Conservation (phyloP, 2,113 vertebrate genomes). For the Panthera uncia region DNA sequence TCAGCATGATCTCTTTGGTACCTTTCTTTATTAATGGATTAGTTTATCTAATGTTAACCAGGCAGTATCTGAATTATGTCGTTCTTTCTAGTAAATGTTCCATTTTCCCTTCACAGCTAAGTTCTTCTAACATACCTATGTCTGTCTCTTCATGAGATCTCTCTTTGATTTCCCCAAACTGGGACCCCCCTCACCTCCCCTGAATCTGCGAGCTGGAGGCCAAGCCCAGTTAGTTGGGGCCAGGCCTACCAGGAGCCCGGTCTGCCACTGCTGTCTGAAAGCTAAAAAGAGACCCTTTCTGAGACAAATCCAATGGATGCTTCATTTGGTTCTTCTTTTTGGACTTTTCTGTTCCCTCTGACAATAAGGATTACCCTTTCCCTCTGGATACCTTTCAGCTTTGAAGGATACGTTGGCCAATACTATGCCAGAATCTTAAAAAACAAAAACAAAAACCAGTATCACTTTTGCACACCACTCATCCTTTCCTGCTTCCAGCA, state of each 20-base stretch:
- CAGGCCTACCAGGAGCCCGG: neutral
- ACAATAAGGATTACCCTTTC: neutral
- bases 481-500: neutral
- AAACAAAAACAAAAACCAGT: neutral
- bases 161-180: constrained; percentile 39
- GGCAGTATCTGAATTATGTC: neutral
- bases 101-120: neutral
- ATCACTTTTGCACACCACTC: constrained; percentile 10
- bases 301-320: neutral
- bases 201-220: neutral
- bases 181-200: neutral
- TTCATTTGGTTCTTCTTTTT: neutral
- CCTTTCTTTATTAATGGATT: neutral
- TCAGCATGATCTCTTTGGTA: neutral
- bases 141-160: neutral
- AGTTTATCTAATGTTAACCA: neutral
- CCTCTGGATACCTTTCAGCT: neutral
- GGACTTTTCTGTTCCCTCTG: neutral
- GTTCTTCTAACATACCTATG: constrained; percentile 14
- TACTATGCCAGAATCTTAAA: neutral
- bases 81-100: neutral
- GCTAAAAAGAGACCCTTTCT: neutral
- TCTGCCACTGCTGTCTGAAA: constrained; percentile 4
- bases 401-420: neutral
- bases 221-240: neutral